Conservation (phyloP, 1,140 invertebrate genomes). For the Penaeus chinensis region DNA sequence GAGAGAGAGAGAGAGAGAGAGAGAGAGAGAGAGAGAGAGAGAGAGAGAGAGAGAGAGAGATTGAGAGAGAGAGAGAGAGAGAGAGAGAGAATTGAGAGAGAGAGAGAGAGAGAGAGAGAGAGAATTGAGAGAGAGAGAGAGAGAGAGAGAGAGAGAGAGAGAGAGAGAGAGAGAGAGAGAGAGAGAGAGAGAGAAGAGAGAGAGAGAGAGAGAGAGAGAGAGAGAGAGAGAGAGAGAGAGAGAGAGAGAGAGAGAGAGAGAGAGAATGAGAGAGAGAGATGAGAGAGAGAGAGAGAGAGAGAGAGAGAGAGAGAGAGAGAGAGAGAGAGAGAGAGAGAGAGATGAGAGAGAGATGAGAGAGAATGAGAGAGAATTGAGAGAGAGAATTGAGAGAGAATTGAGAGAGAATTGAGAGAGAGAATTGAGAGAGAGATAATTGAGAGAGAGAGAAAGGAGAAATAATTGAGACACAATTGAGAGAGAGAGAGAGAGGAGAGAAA, state of each 20-base stretch:
- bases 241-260: not conserved
- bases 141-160: too few species aligned
- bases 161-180: too few species aligned
- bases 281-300: too few species aligned
- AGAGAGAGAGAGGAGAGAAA: not conserved
- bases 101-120: not conserved
- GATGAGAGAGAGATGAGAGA: not conserved
- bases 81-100: not conserved
- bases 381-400: not conserved
- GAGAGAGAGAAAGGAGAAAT: not conserved
- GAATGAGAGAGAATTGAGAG: not conserved
- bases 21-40: not conserved
- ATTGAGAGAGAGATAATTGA: not conserved
- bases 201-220: not conserved
- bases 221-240: not conserved
- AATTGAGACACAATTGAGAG: not conserved
- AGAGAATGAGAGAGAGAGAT: not conserved
- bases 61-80: rapidly evolving
- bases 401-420: not conserved
- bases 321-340: too few species aligned
- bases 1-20: not conserved
- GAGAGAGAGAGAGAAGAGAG: not conserved
- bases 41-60: not conserved
- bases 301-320: too few species aligned
- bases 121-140: not conserved